phyloP scores from a whole-genome alignment of 2,888 invertebrate genomes.

The Pollenia angustigena region DNA sequence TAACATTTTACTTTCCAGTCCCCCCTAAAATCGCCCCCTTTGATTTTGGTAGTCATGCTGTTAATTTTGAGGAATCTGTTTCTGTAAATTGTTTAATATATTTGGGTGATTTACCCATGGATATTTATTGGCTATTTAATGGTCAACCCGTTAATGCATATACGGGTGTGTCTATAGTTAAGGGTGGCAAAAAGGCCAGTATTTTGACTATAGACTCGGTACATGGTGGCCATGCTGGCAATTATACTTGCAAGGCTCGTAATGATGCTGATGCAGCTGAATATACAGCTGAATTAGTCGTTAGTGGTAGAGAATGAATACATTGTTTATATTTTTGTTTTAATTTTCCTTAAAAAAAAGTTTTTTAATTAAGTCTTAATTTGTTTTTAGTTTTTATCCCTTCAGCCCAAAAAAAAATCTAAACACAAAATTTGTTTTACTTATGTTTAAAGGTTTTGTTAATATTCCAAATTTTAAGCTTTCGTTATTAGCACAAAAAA shows the following conservation, averaged over 20 bases:
- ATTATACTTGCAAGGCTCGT: slow-evolving; percentile 90
- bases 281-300: slow-evolving; percentile 88
- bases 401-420: background rate
- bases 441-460: no score
- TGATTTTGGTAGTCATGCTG: slow-evolving; percentile 88
- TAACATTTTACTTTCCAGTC: slow-evolving; percentile 84
- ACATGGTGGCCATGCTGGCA: slow-evolving; percentile 88
- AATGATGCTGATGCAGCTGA: slow-evolving; percentile 89
- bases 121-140: slow-evolving; percentile 86
- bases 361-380: no score
- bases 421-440: no score
- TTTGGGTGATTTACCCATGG: slow-evolving; percentile 88
- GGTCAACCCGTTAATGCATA: slow-evolving; percentile 83
- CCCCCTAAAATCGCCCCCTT: slow-evolving; percentile 91
- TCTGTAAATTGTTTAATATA: slow-evolving; percentile 87
- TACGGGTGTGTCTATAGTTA: slow-evolving; percentile 84
- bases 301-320: slow-evolving; percentile 86
- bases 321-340: background rate
- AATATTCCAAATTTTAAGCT: no score
- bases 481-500: no score
- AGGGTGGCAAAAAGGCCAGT: slow-evolving; percentile 86
- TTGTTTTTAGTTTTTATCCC: background rate
- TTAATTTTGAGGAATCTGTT: slow-evolving; percentile 87
- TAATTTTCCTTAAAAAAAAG: background rate
- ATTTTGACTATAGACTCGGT: slow-evolving; percentile 87